Conservation (phyloP, 2,888 invertebrate genomes). For the Laspeyria flexula region DNA sequence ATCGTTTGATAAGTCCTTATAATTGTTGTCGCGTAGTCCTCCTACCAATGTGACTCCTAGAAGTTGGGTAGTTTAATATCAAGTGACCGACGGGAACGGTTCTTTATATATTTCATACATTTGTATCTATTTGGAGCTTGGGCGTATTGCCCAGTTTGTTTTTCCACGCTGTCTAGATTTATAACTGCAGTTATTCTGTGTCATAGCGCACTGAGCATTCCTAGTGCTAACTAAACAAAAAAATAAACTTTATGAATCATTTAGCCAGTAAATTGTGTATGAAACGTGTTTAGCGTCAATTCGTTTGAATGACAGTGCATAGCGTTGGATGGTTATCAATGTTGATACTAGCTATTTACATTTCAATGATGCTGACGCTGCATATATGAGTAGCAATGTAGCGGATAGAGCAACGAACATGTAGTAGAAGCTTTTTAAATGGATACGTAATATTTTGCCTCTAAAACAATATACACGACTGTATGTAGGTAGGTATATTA, state of each 20-base stretch:
- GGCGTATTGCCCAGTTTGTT: slow-evolving; percentile 43
- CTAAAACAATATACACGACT: no score
- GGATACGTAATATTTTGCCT: no score
- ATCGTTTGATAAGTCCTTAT: not conserved
- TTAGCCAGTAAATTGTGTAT: not conserved
- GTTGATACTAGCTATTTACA: no score
- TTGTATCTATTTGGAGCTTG: slow-evolving; percentile 12
- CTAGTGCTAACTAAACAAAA: not conserved
- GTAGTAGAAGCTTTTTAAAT: no score
- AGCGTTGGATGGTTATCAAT: no score
- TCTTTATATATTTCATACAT: slow-evolving; percentile 17
- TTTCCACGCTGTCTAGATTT: slow-evolving; percentile 35
- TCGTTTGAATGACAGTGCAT: no score
- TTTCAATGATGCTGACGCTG: no score
- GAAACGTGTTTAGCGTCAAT: not conserved
- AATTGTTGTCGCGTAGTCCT: slow-evolving; percentile 9
- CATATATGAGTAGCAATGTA: no score
- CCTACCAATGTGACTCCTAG: slow-evolving; percentile 27
- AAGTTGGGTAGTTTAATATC: slow-evolving; percentile 28
- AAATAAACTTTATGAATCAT: not conserved
- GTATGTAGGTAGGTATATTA: no score
- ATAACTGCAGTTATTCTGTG: slow-evolving; percentile 33
- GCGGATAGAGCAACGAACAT: no score
- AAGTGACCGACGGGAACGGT: slow-evolving; percentile 4
- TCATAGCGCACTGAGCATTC: not conserved